Evolutionary conservation across 2,797 vertebrate genomes (phyloP).

Genomic region (Myotis vivesi): DNA sequence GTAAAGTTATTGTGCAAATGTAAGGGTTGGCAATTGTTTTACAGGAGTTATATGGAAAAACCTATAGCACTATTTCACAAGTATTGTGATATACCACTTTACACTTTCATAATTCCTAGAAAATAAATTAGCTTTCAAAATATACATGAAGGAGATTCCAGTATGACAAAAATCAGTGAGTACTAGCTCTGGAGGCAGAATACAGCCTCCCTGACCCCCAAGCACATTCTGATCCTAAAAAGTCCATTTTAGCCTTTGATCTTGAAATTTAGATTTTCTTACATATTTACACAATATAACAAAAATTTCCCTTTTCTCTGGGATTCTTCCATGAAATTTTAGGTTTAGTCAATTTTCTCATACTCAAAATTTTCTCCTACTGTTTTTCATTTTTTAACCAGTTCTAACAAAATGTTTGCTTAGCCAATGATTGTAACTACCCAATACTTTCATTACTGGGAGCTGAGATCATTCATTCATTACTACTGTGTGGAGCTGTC

Average conservation of each 20-base stretch:
- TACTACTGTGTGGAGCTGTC: not conserved
- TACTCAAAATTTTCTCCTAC: not conserved
- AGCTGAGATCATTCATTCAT: not conserved
- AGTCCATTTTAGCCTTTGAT: not conserved
- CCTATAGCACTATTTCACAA: not conserved
- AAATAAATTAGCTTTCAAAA: conserved; percentile 20
- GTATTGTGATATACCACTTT: not conserved
- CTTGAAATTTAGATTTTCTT: not conserved
- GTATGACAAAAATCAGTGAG: not conserved
- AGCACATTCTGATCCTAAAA: conserved; percentile 1
- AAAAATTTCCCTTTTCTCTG: not conserved
- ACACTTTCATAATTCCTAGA: not conserved
- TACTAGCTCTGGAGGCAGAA: not conserved
- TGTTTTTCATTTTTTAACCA: not conserved
- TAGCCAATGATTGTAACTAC: not conserved
- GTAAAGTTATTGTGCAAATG: not conserved
- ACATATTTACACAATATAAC: not conserved
- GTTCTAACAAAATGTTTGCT: conserved; percentile 18
- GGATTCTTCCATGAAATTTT: not conserved
- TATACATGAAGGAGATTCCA: not conserved
- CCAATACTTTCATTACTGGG: not conserved
- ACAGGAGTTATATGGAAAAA: not conserved
- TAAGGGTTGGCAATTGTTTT: not conserved
- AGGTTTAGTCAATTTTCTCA: not conserved
- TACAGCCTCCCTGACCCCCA: not conserved